Evolutionary conservation across 1,140 invertebrate species (phyloP), one percentile per base, ranked within the genome.

Genomic region (Zaprionus tsacasi): DNA sequence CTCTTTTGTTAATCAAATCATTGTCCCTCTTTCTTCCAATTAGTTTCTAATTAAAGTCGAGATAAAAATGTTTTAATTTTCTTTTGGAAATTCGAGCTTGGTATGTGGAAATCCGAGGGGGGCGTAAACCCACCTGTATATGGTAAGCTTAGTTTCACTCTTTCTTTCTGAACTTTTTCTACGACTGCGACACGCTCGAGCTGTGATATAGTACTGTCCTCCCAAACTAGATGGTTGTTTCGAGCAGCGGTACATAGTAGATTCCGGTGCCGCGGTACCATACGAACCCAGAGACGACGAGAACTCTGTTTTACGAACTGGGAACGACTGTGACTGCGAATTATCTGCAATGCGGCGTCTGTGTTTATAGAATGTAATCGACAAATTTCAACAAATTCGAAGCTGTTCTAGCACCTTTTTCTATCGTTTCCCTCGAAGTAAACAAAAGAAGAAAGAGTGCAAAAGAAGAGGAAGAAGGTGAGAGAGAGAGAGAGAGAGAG

Each of bases 291-390:
- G 69, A 57, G 43, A 33, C 55, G 57, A 60, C 27, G 33, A 35
- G 59, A 69, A 78, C 82, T 86, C 82, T 86, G 82, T 86, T 86
- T 79, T 7, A 21, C 33, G 38, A 21, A 21, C 56, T 40, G 38
- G 21, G 40, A 15, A 30, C 27, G 27, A 30, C 33, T 35, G 33
- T 35, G 33, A 35, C 10, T 10, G 63, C 52, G 70, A 70, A 78
- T 83, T 70, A 83, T 85, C 73, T 77, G 64, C 38, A 61, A 27
- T 21, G 21, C 59, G 35, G 64, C 50, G 79, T 87, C 82, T 87
- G 83, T 87, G 83, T 87, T 87, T 89, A 83, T 67, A 33, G 27
- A 83, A 88, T 88, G 76, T 87, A 87, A 88, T 86, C 83, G 56
- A 76, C 76, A 72, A 78, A 81, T 69, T 66, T 66, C 64, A 69